Conservation (phyloP, 1,140 invertebrate genomes). For the Ceratoteleas bidentatus region DNA sequence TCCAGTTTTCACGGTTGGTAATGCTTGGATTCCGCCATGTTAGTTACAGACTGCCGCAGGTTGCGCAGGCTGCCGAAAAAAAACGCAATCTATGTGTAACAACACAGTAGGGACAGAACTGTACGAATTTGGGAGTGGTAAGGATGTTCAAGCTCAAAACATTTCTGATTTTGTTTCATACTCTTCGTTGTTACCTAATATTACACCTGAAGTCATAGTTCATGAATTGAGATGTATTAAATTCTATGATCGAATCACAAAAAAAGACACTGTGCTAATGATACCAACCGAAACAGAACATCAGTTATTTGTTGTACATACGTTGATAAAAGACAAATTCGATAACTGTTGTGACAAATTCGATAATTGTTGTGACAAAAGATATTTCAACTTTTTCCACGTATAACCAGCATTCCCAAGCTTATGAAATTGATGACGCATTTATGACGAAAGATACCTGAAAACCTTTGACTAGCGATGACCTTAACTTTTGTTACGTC, state of each 20-base stretch:
- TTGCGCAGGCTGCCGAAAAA: no score
- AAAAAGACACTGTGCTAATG: slow-evolving; percentile 18
- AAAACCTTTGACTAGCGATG: neutral
- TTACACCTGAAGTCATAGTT: neutral
- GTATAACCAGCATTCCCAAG: slow-evolving; percentile 31
- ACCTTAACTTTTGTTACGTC: neutral
- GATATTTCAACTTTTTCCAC: slow-evolving; percentile 14
- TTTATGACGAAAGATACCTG: neutral
- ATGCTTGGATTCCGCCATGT: no score
- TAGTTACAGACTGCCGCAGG: no score
- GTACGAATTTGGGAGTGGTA: neutral
- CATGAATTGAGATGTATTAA: neutral
- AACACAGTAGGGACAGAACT: neutral
- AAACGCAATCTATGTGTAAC: slow-evolving; percentile 11
- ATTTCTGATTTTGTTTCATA: slow-evolving; percentile 8
- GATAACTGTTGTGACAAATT: no score
- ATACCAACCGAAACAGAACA: slow-evolving; percentile 10
- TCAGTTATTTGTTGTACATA: slow-evolving; percentile 20
- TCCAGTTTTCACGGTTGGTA: no score
- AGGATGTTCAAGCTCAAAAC: neutral
- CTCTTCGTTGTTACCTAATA: neutral
- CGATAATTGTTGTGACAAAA: slow-evolving; percentile 9
- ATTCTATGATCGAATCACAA: slow-evolving; percentile 21
- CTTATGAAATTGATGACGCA: slow-evolving; percentile 17
- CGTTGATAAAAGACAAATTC: neutral